Evolutionary conservation across 2,113 vertebrate species (phyloP).

Genomic region (Alosa alosa): DNA sequence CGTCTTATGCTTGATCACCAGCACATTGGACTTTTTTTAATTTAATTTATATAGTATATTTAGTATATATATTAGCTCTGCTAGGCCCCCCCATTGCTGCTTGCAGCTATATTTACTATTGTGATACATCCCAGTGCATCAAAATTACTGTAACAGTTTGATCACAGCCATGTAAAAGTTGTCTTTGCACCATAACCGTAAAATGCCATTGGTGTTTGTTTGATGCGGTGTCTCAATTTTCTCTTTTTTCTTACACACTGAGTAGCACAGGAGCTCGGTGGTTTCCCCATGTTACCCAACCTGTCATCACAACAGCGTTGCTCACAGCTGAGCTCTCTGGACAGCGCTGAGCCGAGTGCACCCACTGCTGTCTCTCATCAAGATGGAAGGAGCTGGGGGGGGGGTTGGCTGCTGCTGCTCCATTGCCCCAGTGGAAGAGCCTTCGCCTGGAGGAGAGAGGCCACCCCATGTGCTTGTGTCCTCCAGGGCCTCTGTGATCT

Average conservation of each 20-base stretch:
- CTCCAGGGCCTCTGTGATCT: constrained; percentile 8
- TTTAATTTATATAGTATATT: no score
- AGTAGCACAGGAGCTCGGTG: background rate
- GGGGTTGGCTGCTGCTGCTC: background rate
- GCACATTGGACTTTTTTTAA: no score
- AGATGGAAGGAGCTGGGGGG: background rate
- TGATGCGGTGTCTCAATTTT: background rate
- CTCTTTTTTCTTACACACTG: background rate
- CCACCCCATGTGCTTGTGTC: background rate
- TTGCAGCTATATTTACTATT: no score
- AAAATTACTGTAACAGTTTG: no score
- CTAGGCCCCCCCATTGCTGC: no score
- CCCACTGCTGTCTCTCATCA: background rate
- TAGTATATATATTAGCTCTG: no score
- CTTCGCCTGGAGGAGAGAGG: background rate
- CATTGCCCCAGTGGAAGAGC: background rate
- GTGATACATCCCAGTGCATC: no score
- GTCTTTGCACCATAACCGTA: no score
- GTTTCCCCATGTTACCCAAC: background rate
- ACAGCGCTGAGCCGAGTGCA: background rate
- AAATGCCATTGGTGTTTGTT: background rate
- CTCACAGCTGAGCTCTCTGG: background rate
- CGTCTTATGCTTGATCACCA: no score
- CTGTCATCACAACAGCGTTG: background rate
- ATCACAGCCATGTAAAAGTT: no score